These are phyloP conservation scores for Athene noctua DNA, from an alignment of 2,113 vertebrate genomes.

Conservation along the genomic window DNA sequence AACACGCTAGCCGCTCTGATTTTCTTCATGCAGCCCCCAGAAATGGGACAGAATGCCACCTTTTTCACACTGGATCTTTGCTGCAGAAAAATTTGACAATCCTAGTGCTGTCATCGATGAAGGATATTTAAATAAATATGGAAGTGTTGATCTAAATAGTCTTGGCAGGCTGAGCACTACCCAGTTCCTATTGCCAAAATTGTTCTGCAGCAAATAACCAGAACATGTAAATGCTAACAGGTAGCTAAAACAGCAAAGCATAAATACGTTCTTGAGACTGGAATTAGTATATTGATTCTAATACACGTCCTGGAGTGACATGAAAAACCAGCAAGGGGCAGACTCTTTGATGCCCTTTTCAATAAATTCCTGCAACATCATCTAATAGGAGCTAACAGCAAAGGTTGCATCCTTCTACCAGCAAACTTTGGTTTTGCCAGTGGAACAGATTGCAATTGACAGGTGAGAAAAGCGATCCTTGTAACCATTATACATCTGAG, in stretches of 20 bases:
- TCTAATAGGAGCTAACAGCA: neutral
- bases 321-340: neutral
- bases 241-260: neutral
- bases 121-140: neutral
- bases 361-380: neutral
- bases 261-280: neutral
- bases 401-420: neutral
- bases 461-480: conserved; percentile 24
- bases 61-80: neutral
- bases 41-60: neutral
- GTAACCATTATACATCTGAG: conserved; percentile 1
- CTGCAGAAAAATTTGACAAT: neutral
- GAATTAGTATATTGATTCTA: neutral
- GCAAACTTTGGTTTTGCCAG: neutral
- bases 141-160: neutral
- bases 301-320: neutral
- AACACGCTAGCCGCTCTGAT: neutral
- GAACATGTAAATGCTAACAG: neutral
- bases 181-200: neutral
- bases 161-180: neutral
- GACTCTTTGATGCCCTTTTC: neutral
- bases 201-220: neutral
- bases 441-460: conserved; percentile 50
- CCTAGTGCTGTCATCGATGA: neutral
- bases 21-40: neutral